Evolutionary conservation across 1,140 invertebrate species (phyloP).

Genomic region (Conus betulinus): DNA sequence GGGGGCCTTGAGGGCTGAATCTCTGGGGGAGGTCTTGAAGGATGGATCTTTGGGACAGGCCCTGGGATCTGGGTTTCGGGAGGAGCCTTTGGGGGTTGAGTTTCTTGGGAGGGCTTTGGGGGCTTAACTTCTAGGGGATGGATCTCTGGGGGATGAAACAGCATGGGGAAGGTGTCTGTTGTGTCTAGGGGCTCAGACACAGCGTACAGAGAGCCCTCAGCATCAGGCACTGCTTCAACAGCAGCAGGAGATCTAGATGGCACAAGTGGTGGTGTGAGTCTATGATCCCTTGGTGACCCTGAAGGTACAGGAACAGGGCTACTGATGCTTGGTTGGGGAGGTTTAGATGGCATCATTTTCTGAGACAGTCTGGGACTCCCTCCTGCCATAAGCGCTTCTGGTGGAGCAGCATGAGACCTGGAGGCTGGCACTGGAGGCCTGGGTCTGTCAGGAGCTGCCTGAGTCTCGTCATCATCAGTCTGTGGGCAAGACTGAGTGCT

Average conservation of each 20-base stretch:
- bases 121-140: neutral
- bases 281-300: neutral
- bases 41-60: too few relatives aligned
- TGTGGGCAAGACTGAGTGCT: neutral
- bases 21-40: neutral
- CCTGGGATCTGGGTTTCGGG: too few relatives aligned
- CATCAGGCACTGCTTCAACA: neutral
- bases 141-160: neutral
- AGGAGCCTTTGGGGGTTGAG: too few relatives aligned
- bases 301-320: neutral
- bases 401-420: neutral
- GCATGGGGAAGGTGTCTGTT: neutral
- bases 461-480: neutral
- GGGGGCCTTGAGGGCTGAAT: neutral
- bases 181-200: neutral
- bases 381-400: neutral
- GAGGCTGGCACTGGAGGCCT: neutral
- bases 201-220: neutral
- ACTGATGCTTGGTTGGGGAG: neutral
- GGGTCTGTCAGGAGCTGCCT: neutral
- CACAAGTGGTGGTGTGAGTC: neutral
- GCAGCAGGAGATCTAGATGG: neutral
- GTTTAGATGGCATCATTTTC: neutral
- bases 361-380: slow-evolving; percentile 2
- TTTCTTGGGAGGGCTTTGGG: too few relatives aligned